A percentile compares a stretch with the other conserved stretches of the same genome.
These are phyloP conservation scores for Smutsia temminckii DNA, from an alignment of 2,797 vertebrate species.

Conservation along the genomic window DNA sequence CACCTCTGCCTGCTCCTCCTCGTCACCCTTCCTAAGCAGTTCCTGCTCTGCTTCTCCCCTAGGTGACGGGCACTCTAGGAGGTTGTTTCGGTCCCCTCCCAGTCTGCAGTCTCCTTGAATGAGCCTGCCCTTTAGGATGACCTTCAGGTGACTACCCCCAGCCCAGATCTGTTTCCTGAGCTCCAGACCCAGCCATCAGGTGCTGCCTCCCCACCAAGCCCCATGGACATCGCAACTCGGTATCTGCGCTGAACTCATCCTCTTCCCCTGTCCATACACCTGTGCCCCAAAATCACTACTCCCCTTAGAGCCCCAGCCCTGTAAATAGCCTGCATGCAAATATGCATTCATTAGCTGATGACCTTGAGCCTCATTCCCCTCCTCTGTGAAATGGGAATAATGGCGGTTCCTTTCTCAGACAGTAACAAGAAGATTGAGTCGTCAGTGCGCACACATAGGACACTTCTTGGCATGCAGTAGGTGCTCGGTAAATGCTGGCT, in stretches of 20 bases:
- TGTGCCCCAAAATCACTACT: background rate
- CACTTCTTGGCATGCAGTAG: background rate
- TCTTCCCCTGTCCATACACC: background rate
- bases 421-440: background rate
- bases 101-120: background rate
- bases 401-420: background rate
- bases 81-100: background rate
- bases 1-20: background rate
- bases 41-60: background rate
- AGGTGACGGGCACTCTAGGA: accelerated
- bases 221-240: background rate
- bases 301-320: background rate
- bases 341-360: background rate
- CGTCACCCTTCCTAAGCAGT: background rate
- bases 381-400: background rate
- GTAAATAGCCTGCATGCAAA: background rate
- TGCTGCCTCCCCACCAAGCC: background rate
- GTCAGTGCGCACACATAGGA: background rate
- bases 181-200: background rate
- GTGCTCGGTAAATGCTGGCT: background rate
- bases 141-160: background rate
- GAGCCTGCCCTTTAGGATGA: background rate
- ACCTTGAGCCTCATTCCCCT: background rate
- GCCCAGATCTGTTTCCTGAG: background rate
- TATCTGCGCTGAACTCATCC: background rate